Percentiles rank a stretch among this genome's conserved stretches.
Conservation (phyloP, 2,888 invertebrate species). For the Cheilosia scutellata region DNA sequence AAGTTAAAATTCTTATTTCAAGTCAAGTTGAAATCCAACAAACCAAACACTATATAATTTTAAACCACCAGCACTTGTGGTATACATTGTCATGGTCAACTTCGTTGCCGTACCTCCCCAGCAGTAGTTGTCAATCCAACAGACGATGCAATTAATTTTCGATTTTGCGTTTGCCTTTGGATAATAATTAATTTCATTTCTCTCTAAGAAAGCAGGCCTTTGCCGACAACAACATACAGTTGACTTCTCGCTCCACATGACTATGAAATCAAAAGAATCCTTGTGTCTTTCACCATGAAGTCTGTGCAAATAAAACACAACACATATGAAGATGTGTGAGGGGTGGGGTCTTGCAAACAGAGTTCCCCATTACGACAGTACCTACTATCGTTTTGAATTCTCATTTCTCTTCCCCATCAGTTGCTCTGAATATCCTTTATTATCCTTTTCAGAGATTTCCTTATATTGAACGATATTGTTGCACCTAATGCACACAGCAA, state of each 20-base stretch:
- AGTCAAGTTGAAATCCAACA: too few relatives aligned
- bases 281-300: not conserved
- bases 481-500: constrained; percentile 5
- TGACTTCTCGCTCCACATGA: not conserved
- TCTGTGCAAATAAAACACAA: constrained; percentile 18
- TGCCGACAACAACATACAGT: not conserved
- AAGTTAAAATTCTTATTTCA: too few relatives aligned
- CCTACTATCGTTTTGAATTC: constrained; percentile 5
- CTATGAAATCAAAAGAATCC: constrained; percentile 6
- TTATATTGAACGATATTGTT: constrained; percentile 17
- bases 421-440: not conserved
- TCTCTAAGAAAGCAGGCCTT: not conserved
- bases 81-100: not conserved
- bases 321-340: constrained; percentile 4
- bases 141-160: constrained; percentile 19
- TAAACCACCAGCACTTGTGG: too few relatives aligned
- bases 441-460: constrained; percentile 19
- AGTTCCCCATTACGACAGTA: constrained; percentile 1
- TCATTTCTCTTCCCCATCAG: not conserved
- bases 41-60: too few relatives aligned
- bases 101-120: not conserved
- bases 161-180: constrained; percentile 2
- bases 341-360: not conserved
- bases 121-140: not conserved
- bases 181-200: constrained; percentile 25